phyloP scores from a whole-genome alignment of 2,888 invertebrate species.

The Auanema sp. region DNA sequence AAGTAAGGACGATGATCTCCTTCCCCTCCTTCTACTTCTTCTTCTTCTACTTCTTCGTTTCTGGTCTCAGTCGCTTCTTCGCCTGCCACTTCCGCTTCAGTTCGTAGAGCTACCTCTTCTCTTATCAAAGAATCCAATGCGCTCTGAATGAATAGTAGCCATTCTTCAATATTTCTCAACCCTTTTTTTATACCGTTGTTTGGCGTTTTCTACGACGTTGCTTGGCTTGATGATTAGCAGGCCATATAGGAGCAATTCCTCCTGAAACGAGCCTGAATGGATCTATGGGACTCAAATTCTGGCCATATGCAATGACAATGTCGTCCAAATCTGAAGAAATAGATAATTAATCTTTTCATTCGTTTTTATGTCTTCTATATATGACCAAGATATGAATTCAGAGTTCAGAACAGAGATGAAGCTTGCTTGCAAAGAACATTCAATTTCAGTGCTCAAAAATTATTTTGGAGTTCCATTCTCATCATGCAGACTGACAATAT shows the following conservation, averaged over 20 bases:
- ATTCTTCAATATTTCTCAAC: background rate
- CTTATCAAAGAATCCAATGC: background rate
- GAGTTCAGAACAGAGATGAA: no score
- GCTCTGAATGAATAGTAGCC: background rate
- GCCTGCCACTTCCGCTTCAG: slow-evolving; percentile 1
- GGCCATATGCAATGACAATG: slow-evolving; percentile 26
- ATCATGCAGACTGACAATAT: no score
- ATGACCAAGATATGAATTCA: no score
- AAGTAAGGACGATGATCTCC: slow-evolving; percentile 9
- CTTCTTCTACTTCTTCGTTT: slow-evolving; percentile 7
- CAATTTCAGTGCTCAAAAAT: no score
- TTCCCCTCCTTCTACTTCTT: slow-evolving; percentile 10
- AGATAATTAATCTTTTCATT: no score
- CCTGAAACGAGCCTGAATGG: slow-evolving; percentile 15
- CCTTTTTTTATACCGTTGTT: background rate
- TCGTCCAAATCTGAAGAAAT: slow-evolving; percentile 27
- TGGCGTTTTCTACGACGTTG: no score
- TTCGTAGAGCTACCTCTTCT: background rate
- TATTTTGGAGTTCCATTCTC: no score
- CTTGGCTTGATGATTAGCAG: no score
- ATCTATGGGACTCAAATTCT: slow-evolving; percentile 29
- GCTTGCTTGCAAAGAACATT: no score
- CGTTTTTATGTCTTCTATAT: no score
- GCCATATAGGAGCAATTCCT: no score
- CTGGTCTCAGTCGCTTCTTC: slow-evolving; percentile 1